phyloP scores from a whole-genome alignment of 2,797 vertebrate genomes.

The Enteromius fasciolatus region DNA sequence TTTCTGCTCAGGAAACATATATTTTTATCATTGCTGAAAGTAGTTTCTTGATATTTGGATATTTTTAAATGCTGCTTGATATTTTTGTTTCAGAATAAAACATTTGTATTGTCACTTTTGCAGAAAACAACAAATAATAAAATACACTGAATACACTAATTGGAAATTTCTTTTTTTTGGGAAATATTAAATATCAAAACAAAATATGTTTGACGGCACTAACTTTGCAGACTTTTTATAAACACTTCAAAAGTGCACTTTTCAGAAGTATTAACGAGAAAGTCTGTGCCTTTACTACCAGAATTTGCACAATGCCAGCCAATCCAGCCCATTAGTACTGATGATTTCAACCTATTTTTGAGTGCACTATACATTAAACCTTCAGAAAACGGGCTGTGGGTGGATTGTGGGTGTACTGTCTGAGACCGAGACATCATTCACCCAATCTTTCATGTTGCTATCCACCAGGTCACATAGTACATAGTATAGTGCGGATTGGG shows the following conservation, averaged over 20 bases:
- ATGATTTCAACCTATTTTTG: not conserved
- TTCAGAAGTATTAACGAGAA: not conserved
- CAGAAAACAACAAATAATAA: not conserved
- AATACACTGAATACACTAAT: not conserved
- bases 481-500: not conserved
- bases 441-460: not conserved
- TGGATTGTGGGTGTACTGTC: not conserved
- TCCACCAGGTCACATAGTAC: not conserved
- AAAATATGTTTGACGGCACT: not conserved
- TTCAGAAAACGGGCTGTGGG: not conserved
- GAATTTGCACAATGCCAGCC: not conserved
- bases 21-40: not conserved
- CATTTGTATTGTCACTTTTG: not conserved
- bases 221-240: not conserved
- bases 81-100: not conserved
- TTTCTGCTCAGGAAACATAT: not conserved
- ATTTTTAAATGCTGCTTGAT: not conserved
- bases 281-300: not conserved
- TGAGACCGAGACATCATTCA: not conserved
- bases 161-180: not conserved
- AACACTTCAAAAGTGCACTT: not conserved
- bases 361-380: not conserved
- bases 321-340: not conserved
- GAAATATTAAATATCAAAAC: not conserved
- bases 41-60: not conserved